A percentile compares a stretch with the other conserved stretches of the same genome.
Conservation (phyloP, 2,113 vertebrate species). For the Nothoprocta perdicaria region DNA sequence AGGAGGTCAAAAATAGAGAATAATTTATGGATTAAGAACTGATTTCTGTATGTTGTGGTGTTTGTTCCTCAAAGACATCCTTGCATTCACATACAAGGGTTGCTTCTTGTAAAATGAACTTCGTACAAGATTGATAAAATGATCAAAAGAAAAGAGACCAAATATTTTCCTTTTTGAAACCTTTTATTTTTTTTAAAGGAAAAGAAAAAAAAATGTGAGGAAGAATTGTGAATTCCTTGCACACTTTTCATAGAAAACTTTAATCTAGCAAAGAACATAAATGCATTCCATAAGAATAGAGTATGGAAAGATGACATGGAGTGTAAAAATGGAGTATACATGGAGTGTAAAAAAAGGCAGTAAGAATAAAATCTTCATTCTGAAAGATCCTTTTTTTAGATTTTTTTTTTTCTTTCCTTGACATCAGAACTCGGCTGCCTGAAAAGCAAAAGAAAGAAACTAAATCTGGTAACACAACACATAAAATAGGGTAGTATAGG, state of each 20-base stretch:
- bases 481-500: too few relatives aligned
- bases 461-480: too few relatives aligned
- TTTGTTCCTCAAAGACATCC: neutral
- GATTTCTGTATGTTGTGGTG: neutral
- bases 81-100: neutral
- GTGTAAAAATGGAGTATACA: neutral
- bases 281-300: neutral
- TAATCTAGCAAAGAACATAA: neutral
- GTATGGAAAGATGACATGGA: neutral
- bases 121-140: neutral
- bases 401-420: too few relatives aligned
- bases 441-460: too few relatives aligned
- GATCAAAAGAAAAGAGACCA: neutral
- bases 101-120: neutral
- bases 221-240: neutral
- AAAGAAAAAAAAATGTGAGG: neutral
- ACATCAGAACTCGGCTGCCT: too few relatives aligned
- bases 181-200: too few relatives aligned
- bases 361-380: neutral
- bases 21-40: neutral
- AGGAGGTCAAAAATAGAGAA: neutral
- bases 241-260: neutral
- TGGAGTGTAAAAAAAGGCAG: neutral
- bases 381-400: neutral
- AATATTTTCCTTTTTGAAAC: neutral